Evolutionary conservation across 2,888 invertebrate genomes (phyloP).

Genomic region (Baccha elongata): DNA sequence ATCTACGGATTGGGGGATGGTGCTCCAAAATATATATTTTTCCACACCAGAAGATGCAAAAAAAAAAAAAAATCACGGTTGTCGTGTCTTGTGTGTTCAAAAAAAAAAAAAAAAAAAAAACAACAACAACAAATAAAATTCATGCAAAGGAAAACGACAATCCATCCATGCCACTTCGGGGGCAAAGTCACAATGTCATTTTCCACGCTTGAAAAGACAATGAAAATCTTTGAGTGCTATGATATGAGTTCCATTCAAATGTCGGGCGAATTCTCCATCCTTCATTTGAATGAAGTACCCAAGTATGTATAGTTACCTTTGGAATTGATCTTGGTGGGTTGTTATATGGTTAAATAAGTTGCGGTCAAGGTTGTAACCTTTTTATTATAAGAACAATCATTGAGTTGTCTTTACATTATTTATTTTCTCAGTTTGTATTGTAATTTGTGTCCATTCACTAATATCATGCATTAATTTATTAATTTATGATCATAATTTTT

Average conservation of each 20-base stretch:
- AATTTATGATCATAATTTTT: constrained; percentile 50
- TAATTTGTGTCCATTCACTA: constrained; percentile 45
- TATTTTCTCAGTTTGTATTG: constrained; percentile 30
- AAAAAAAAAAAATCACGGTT: constrained; percentile 58
- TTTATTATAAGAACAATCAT: constrained; percentile 5
- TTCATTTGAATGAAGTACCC: constrained; percentile 44
- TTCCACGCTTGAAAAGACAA: constrained; percentile 69
- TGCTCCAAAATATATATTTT: constrained; percentile 55
- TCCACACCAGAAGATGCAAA: constrained; percentile 39
- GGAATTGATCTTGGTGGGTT: constrained; percentile 55
- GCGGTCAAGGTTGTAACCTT: constrained; percentile 67
- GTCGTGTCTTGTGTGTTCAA: constrained; percentile 64
- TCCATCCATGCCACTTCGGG: constrained; percentile 63
- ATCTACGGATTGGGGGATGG: constrained; percentile 19
- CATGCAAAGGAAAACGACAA: constrained; percentile 47
- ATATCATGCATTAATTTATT: constrained; percentile 33
- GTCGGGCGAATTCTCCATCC: constrained; percentile 51
- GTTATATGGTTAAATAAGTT: constrained; percentile 67
- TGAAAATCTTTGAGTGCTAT: constrained; percentile 49
- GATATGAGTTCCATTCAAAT: constrained; percentile 53
- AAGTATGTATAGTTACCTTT: neutral
- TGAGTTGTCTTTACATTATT: constrained; percentile 32
- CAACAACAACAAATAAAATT: neutral
- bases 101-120: constrained; percentile 4
- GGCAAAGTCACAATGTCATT: constrained; percentile 70